Evolutionary conservation across 2,888 invertebrate genomes (phyloP), one percentile per base, ranked within the genome.

Genomic region (Nomada goodeniana): DNA sequence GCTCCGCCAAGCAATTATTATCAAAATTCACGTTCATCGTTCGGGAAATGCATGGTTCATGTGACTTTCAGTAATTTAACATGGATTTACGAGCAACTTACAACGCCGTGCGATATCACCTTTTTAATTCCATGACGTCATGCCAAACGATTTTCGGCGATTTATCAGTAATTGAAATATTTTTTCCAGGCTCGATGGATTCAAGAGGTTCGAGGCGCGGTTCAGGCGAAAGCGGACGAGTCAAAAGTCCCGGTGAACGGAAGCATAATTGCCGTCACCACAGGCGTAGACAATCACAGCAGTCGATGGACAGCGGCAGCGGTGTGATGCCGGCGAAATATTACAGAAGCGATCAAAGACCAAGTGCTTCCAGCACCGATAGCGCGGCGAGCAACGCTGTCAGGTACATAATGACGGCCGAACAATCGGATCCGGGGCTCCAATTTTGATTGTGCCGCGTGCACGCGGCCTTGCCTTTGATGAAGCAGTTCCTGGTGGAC

Each of bases 201-300:
- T 95, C 95, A 47, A 95, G 94, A 89, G 92, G 92, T 42, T 95
- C 95, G 1, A 94, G 96, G 23, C 94, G 96, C 69, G 96, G 96
- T 57, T 96, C 96, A 2, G 95, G 96, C 0, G 97, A 96, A 85
- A 96, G 96, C 88, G 96, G 96, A 52, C 95, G 96, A 86, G 96
- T 96, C 60, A 95, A 97, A 15, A 91, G 90, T 74, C 84, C 91
- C 0, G 87, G 89, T 7, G 93, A 94, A 60, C 87, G 93, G 69
- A 92, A 92, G 70, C 94, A 94, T 76, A 92, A 85, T 53, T 94
- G 94, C 81, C 87, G 92, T 69, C 93, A 92, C 83, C 94, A 94
- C 76, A 88, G 91, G 78, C 93, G 94, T 55, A 92, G 93, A 53
- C 93, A 94, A 57, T 94, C 94, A 10, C 93, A 93, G 67, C 93